A percentile compares a stretch with the other conserved stretches of the same genome.
phyloP scores from a whole-genome alignment of 2,113 vertebrate genomes.

The Oncorhynchus masou region DNA sequence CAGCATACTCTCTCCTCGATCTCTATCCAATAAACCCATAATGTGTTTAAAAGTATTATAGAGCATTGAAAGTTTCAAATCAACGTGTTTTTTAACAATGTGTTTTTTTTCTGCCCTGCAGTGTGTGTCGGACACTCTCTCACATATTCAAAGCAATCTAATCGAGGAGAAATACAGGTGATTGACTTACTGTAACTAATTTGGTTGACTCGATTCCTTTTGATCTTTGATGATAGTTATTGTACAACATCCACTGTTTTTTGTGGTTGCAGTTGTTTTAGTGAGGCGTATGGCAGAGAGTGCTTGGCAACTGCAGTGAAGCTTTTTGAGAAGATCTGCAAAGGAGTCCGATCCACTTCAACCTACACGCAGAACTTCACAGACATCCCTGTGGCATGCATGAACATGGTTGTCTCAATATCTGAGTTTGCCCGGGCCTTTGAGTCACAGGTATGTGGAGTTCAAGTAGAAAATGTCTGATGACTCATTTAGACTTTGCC shows the following conservation, averaged over 20 bases:
- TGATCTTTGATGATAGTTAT: not conserved
- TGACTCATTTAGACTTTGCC: not conserved
- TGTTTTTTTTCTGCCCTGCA: slow-evolving; percentile 39
- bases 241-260: not conserved
- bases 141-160: slow-evolving; percentile 53
- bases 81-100: not conserved
- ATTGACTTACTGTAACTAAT: not conserved
- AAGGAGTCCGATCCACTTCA: slow-evolving; percentile 13
- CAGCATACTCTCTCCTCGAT: too few relatives aligned
- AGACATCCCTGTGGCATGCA: slow-evolving; percentile 57
- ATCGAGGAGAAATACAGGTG: slow-evolving; percentile 69
- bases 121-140: slow-evolving; percentile 48
- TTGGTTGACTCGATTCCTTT: not conserved
- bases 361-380: not conserved
- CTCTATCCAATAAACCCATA: too few relatives aligned
- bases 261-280: slow-evolving; percentile 42
- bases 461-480: too few relatives aligned
- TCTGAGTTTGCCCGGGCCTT: slow-evolving; percentile 39
- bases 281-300: slow-evolving; percentile 47
- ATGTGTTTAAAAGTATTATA: not conserved
- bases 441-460: slow-evolving; percentile 37
- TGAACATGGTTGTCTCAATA: slow-evolving; percentile 63
- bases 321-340: slow-evolving; percentile 70
- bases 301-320: slow-evolving; percentile 58
- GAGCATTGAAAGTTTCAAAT: not conserved